These are phyloP conservation scores for Cephus nigrinus DNA, from an alignment of 2,888 invertebrate species.

Conservation along the genomic window DNA sequence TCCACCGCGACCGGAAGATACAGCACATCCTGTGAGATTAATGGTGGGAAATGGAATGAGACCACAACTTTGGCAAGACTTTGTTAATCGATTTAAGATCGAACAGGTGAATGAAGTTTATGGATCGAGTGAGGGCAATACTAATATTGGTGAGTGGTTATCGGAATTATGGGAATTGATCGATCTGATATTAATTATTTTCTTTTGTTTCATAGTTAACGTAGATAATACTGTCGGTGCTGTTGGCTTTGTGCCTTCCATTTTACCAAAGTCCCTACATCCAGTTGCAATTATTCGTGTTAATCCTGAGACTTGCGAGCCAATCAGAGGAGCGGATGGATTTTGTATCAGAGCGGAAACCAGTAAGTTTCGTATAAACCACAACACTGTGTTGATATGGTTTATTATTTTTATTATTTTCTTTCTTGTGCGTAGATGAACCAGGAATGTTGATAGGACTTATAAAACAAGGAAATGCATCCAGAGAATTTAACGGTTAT, in stretches of 20 bases:
- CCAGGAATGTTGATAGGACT: slow-evolving; percentile 88
- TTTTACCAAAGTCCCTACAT: slow-evolving; percentile 74
- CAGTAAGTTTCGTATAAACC: slow-evolving; percentile 36
- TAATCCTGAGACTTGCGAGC: slow-evolving; percentile 87
- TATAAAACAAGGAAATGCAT: slow-evolving; percentile 73
- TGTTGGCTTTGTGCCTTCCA: slow-evolving; percentile 74
- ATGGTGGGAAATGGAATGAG: slow-evolving; percentile 80
- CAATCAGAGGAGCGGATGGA: slow-evolving; percentile 83
- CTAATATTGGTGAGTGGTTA: slow-evolving; percentile 68
- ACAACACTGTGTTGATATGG: not conserved
- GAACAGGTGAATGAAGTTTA: slow-evolving; percentile 74
- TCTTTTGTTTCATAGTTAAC: slow-evolving; percentile 69
- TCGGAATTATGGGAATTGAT: not conserved
- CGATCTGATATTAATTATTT: not conserved
- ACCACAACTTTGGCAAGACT: slow-evolving; percentile 75
- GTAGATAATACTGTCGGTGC: slow-evolving; percentile 74
- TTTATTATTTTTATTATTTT: not conserved
- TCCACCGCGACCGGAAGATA: slow-evolving; percentile 67
- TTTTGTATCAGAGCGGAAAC: slow-evolving; percentile 74
- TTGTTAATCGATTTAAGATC: slow-evolving; percentile 72
- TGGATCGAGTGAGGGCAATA: slow-evolving; percentile 78
- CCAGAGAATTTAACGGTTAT: slow-evolving; percentile 79
- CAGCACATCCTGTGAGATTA: slow-evolving; percentile 68
- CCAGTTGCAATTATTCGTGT: slow-evolving; percentile 94
- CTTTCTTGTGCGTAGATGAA: slow-evolving; percentile 71